phyloP scores from a whole-genome alignment of 2,113 vertebrate genomes.

The Coreoperca whiteheadi region DNA sequence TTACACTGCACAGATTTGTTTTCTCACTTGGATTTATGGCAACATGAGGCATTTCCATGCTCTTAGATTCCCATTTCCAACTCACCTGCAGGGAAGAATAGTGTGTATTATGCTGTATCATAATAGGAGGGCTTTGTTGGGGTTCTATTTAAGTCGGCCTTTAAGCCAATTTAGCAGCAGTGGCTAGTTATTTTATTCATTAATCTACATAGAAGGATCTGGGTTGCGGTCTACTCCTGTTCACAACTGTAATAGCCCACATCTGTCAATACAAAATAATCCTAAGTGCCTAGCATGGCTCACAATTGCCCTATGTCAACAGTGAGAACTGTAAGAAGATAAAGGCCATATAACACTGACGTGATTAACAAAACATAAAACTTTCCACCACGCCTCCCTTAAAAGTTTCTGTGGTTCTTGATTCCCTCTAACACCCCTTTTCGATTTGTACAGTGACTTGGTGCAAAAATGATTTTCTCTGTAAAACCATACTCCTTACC shows the following conservation, averaged over 20 bases:
- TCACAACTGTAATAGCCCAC: conserved; percentile 34
- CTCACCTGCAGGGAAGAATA: conserved; percentile 27
- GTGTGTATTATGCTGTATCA: conserved; percentile 17
- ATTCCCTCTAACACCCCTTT: not conserved
- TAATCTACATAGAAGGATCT: conserved; percentile 1
- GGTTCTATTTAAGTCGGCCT: conserved; percentile 27
- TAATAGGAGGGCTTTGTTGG: conserved; percentile 11
- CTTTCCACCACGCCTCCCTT: not conserved
- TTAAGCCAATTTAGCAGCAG: conserved; percentile 21
- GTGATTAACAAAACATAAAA: conserved; percentile 8
- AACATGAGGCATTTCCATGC: conserved; percentile 15
- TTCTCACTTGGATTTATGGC: conserved; percentile 30
- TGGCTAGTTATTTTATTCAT: conserved; percentile 32
- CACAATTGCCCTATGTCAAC: conserved; percentile 64
- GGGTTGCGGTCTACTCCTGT: conserved; percentile 34
- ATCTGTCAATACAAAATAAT: conserved; percentile 53
- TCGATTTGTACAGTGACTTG: conserved; percentile 24
- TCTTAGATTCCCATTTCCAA: conserved; percentile 27
- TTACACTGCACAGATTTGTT: conserved; percentile 39
- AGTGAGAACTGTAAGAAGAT: conserved; percentile 49
- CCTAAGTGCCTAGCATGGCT: conserved; percentile 82
- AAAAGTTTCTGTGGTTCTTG: conserved; percentile 6
- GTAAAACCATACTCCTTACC: not conserved
- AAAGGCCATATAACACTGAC: conserved; percentile 55
- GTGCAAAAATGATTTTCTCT: not conserved